Conservation (phyloP, 2,113 vertebrate genomes). For the Eubucco bourcierii region DNA sequence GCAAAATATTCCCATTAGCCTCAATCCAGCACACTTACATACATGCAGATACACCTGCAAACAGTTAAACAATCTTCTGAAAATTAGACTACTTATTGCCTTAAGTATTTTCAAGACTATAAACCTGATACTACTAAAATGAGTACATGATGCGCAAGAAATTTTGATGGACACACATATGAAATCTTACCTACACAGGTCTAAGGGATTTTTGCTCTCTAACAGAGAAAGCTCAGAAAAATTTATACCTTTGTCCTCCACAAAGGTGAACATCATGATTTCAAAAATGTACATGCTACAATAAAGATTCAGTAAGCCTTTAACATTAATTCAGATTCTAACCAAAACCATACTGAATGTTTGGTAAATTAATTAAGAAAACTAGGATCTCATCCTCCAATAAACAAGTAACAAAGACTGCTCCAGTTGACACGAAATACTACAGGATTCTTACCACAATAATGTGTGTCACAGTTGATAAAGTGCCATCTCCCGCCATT, state of each 20-base stretch:
- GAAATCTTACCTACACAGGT: fast-evolving
- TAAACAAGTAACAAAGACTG: background rate
- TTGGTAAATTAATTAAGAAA: background rate
- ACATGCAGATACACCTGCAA: too few relatives aligned
- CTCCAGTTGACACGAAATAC: background rate
- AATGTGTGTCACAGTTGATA: constrained; percentile 90
- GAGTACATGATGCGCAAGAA: background rate
- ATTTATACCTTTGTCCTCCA: background rate
- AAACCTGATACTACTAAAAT: background rate
- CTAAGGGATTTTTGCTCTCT: background rate
- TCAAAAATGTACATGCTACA: background rate
- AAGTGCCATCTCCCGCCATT: constrained; percentile 87
- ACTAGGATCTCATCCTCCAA: background rate
- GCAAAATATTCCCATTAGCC: too few relatives aligned
- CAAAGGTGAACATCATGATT: background rate
- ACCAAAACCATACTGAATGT: background rate
- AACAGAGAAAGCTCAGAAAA: background rate
- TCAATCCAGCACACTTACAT: too few relatives aligned
- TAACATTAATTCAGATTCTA: background rate
- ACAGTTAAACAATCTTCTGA: background rate
- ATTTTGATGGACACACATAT: background rate
- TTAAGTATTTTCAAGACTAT: background rate
- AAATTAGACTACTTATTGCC: background rate
- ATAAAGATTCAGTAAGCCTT: background rate
- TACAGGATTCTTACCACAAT: constrained; percentile 88